Evolutionary conservation across 2,797 vertebrate genomes (phyloP), one percentile per base, ranked within the genome.

Genomic region (Enteromius unitaeniatus): DNA sequence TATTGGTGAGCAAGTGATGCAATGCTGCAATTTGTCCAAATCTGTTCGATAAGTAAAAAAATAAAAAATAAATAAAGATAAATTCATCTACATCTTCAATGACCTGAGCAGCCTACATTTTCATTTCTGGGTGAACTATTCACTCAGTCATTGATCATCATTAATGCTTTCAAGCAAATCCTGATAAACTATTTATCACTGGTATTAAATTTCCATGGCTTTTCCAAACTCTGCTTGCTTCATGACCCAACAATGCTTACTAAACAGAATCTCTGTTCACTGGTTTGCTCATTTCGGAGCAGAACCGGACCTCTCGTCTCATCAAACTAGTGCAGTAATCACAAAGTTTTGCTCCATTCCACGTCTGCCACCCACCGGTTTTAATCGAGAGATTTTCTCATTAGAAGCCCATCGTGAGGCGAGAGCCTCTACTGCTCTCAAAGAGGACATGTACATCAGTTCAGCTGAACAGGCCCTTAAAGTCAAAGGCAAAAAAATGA

Each of bases 401-500:
- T 75, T 65, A 82, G 45, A 73, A 40, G 28, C 58, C 45, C 15
- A 40, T 65, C 9, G 64, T 7, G 31, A 64, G 21, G 28, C 2
- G 58, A 82, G 55, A 34, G 28, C 7, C 42, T 40, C 26, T 0
- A 5, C 21, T 19, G 42, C 21, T 75, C 70, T 62, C 31, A 4
- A 0, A 69, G 42, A 51, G 26, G 42, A 70, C 80, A 82, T 74
- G 42, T 26, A 74, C 45, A 77, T 68, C 47, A 68, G 34, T 9
- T 45, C 62, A 55, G 34, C 60, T 68, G n/a, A 77, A 67, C 3
- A 68, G 62, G 4, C 73, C 49, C 58, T 82, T 75, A 40, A 75
- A 67, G 81, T 45, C 6, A 82, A 42, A 82, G n/a, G 15, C 31
- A 65, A 75, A 75, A 78, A 53, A 67, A 75, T 26, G 31, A 82